Evolutionary conservation across 2,113 vertebrate species (phyloP).

Genomic region (Forbesichthys papilliferus): DNA sequence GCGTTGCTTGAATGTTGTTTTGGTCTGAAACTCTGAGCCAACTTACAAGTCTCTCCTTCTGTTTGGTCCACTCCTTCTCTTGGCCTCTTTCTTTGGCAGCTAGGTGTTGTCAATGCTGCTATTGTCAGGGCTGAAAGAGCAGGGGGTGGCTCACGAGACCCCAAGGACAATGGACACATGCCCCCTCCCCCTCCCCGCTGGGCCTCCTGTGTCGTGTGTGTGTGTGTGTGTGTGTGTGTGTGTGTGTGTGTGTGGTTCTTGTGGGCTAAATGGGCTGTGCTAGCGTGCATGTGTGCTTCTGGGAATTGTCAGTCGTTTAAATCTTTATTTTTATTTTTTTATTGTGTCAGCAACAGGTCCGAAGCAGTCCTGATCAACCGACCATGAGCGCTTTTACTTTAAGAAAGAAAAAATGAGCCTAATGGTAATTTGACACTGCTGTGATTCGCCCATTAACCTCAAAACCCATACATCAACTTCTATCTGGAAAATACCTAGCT

Average conservation of each 20-base stretch:
- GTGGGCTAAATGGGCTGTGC: conserved; percentile 21
- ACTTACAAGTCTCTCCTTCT: conserved; percentile 25
- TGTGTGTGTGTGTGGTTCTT: conserved; percentile 11
- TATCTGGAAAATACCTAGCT: conserved; percentile 54
- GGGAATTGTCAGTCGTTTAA: neutral
- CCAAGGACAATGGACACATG: conserved; percentile 61
- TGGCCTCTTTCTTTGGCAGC: conserved; percentile 14
- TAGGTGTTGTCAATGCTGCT: conserved; percentile 66
- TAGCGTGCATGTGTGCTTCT: conserved; percentile 18
- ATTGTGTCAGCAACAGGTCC: conserved; percentile 56
- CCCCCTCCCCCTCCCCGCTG: conserved; percentile 27
- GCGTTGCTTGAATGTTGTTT: conserved; percentile 21
- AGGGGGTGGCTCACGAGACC: conserved; percentile 51
- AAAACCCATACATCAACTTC: conserved; percentile 1
- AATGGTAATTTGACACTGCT: conserved; percentile 11
- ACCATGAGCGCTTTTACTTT: conserved; percentile 16
- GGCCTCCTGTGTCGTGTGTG: conserved; percentile 38
- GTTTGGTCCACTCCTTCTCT: neutral
- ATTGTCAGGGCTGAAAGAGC: conserved; percentile 63
- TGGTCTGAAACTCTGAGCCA: conserved; percentile 37
- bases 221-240: conserved; percentile 17
- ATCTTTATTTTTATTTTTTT: conserved; percentile 29
- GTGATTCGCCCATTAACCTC: conserved; percentile 12
- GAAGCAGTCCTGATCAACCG: conserved; percentile 26
- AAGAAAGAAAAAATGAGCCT: conserved; percentile 30